Base-by-base conservation (phyloP, 2,888 invertebrate species). In the Dioctria linearis region DNA sequence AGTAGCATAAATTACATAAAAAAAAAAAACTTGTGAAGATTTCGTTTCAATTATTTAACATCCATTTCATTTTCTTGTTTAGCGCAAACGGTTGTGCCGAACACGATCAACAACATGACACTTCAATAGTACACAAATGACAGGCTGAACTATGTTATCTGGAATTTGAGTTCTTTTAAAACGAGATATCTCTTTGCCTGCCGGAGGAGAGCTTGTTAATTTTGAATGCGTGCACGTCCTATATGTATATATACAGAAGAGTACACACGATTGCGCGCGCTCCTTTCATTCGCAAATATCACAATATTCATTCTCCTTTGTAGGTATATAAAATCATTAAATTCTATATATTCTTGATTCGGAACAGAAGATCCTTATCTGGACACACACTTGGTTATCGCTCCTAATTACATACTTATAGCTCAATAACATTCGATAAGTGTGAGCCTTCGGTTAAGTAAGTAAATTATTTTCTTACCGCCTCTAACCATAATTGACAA, bases 21-120 rank as follows among this genome's bases (percentile, higher is more conserved):
- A 43, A 39, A n/a, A 25, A 25, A 25, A 63, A 46, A 63, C 25
- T 63, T 11, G 13, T 11, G 37, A 46, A 37, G 63, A 76, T 67
- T 67, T 61, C 39, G 69, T 61, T 71, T 67, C 46, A 79, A 67
- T 57, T 57, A 69, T 67, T 79, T 49, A 79, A 37, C 78, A 54
- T 57, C 65, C 49, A 40, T 25, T 39, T 51, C 40, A 66, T 25
- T 25, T 49, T 65, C 25, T 43, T 57, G 49, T 69, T 51, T 25
- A 25, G 25, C 66, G 59, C 59, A 69, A 25, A 0, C 25, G 49
- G 51, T 73, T 69, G 71, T 49, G 75, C 67, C 61, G 25, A 66
- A 66, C 63, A 54, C 75, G 54, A 51, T 51, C 61, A 80, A 75
- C 73, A 80, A 75, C 73, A 49, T 80, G 80, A 80, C 80, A 80